phyloP scores from a whole-genome alignment of 1,140 invertebrate genomes.

The Elysia chlorotica region DNA sequence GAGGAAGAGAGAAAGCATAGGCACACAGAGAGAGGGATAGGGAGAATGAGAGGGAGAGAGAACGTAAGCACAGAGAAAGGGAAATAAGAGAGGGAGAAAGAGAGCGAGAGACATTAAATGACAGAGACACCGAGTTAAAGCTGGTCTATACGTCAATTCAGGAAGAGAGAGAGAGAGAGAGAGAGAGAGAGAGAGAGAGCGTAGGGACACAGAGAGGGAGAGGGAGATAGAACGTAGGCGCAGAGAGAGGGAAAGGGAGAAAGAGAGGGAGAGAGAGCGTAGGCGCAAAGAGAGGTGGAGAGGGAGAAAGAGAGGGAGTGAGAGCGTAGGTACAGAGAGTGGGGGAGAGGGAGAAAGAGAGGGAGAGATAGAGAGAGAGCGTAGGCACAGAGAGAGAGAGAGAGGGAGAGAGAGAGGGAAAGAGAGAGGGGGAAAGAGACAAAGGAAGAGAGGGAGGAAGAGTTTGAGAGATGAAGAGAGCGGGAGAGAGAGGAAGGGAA shows the following conservation, averaged over 20 bases:
- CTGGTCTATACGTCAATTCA: no score
- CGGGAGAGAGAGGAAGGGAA: constrained; percentile 21
- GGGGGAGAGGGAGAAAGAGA: constrained; percentile 7
- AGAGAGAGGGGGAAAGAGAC: not conserved
- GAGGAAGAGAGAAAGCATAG: not conserved
- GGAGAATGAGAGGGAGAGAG: not conserved
- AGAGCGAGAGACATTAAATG: not conserved
- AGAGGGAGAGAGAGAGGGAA: not conserved
- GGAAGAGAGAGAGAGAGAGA: constrained; percentile 9
- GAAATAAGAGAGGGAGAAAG: not conserved
- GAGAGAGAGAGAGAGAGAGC: constrained; percentile 4
- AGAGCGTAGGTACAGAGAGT: not conserved
- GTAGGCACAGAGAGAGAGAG: not conserved
- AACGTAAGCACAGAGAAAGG: not conserved
- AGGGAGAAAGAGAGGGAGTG: not conserved
- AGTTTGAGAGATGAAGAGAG: constrained; percentile 20
- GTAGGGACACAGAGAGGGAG: not conserved
- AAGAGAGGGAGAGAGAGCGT: constrained; percentile 9
- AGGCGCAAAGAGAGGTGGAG: not conserved
- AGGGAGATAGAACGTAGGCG: not conserved
- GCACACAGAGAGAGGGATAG: not conserved
- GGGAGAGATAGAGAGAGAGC: not conserved
- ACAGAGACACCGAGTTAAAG: not conserved
- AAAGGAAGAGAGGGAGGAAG: constrained; percentile 5
- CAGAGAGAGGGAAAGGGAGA: constrained; percentile 12